A percentile compares a stretch with the other conserved stretches of the same genome.
These are phyloP conservation scores for Sylvietta virens DNA, from an alignment of 2,113 vertebrate genomes.

Conservation along the genomic window DNA sequence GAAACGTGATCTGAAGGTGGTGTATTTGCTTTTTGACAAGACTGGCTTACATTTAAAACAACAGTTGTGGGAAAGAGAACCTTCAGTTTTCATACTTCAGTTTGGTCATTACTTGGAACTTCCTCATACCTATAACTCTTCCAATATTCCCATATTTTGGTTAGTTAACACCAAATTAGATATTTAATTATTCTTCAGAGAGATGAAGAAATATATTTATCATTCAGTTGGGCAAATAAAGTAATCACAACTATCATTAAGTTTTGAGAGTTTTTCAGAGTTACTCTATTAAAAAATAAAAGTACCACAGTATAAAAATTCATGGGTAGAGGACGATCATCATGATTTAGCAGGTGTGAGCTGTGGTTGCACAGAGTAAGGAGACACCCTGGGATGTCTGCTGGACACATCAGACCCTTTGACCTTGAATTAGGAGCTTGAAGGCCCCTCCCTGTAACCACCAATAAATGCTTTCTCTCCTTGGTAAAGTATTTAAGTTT, in stretches of 20 bases:
- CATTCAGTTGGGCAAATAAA: not conserved
- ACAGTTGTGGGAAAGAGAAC: not conserved
- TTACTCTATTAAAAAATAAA: not conserved
- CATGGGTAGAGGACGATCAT: rapidly evolving
- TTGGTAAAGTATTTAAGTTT: not conserved
- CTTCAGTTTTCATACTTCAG: not conserved
- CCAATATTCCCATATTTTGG: not conserved
- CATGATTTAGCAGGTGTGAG: not conserved
- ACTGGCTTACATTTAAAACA: not conserved
- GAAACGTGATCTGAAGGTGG: not conserved
- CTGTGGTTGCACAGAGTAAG: not conserved
- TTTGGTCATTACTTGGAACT: not conserved
- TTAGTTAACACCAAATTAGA: not conserved
- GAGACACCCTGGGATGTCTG: not conserved
- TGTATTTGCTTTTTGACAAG: not conserved
- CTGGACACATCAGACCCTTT: not conserved
- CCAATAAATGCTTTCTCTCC: not conserved
- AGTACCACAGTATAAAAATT: not conserved
- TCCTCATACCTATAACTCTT: not conserved
- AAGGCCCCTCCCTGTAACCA: not conserved
- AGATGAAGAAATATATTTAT: not conserved
- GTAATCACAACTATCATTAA: not conserved
- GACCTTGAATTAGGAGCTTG: not conserved
- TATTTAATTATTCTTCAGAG: not conserved
- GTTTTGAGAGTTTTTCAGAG: not conserved